phyloP scores from a whole-genome alignment of 2,888 invertebrate genomes.

The Megamerina dolium region DNA sequence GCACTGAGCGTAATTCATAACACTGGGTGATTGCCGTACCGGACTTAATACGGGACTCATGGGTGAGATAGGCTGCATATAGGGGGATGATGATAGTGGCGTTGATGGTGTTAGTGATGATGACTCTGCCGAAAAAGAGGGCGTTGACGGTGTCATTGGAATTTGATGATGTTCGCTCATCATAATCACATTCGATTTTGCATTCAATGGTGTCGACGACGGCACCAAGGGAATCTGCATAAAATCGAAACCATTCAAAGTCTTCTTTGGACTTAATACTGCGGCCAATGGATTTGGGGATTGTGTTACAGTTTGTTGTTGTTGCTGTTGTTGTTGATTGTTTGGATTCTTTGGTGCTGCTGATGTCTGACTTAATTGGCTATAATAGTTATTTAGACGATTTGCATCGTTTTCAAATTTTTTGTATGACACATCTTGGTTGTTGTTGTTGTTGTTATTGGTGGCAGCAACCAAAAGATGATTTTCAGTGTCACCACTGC shows the following conservation, averaged over 20 bases:
- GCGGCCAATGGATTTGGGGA: constrained; percentile 18
- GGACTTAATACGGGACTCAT: constrained; percentile 27
- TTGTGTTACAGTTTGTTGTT: constrained; percentile 22
- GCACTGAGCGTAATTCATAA: not conserved
- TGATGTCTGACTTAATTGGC: constrained; percentile 37
- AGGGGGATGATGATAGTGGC: constrained; percentile 3
- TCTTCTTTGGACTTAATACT: constrained; percentile 36
- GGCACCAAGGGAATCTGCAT: no score
- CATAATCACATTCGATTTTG: constrained; percentile 5
- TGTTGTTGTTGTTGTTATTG: constrained; percentile 22
- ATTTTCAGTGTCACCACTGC: constrained; percentile 14
- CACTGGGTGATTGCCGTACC: no score
- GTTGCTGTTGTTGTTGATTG: constrained; percentile 32
- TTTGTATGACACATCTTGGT: constrained; percentile 35
- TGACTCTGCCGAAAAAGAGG: not conserved
- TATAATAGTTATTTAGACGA: constrained; percentile 46
- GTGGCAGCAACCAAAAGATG: constrained; percentile 8
- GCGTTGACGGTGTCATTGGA: constrained; percentile 1
- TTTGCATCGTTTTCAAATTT: constrained; percentile 48
- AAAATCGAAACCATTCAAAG: constrained; percentile 33
- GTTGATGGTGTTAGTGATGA: constrained; percentile 4
- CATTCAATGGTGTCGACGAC: constrained; percentile 16
- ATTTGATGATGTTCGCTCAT: not conserved
- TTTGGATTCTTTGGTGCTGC: constrained; percentile 44
- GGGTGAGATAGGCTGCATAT: constrained; percentile 3